Conservation (phyloP, 2,113 vertebrate species). For the Atractosteus spatula region DNA sequence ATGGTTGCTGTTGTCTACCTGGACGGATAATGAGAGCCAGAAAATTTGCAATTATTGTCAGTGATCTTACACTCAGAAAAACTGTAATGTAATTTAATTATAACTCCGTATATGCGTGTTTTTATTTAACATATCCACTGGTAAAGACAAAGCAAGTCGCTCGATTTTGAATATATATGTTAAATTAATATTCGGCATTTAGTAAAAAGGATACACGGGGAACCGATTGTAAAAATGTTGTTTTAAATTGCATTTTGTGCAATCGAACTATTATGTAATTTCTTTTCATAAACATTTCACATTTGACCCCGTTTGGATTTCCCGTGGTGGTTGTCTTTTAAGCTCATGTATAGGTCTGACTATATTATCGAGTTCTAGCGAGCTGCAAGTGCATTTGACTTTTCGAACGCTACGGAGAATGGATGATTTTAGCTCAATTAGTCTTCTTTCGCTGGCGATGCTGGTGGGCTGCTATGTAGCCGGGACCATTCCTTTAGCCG, state of each 20-base stretch:
- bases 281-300: background rate
- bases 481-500: conserved; percentile 90
- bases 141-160: conserved; percentile 2
- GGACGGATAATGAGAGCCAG: background rate
- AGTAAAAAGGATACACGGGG: too few species aligned
- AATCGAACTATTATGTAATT: too few species aligned
- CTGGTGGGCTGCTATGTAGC: conserved; percentile 94
- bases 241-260: too few species aligned
- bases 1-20: conserved; percentile 11
- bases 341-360: background rate
- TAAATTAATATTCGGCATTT: background rate
- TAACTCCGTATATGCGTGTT: too few species aligned
- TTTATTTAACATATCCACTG: background rate
- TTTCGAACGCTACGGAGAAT: conserved; percentile 52
- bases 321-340: background rate
- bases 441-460: conserved; percentile 91
- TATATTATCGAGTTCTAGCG: background rate
- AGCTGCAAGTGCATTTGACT: background rate
- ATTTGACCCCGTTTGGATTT: background rate
- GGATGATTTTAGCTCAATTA: conserved; percentile 93
- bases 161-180: background rate
- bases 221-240: too few species aligned
- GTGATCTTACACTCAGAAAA: background rate
- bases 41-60: background rate
- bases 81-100: background rate